Evolutionary conservation across 92 coral and sea anemone species (phyloP).

Genomic region (Porites lobata): DNA sequence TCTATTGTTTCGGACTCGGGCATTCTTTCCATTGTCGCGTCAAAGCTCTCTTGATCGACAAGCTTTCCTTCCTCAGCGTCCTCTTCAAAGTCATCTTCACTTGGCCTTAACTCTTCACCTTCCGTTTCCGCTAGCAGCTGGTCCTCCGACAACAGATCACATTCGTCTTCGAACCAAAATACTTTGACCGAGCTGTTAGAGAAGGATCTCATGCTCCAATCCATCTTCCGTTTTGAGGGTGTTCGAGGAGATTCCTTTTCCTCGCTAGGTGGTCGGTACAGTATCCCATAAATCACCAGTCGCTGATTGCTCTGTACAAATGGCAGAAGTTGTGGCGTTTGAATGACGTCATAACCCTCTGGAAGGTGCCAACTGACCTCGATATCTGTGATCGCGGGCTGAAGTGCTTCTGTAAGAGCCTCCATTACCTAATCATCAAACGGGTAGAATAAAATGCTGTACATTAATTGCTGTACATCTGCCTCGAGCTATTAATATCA

Average conservation of each 20-base stretch:
- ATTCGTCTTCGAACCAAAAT: conserved; percentile 98
- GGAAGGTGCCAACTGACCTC: conserved; percentile 99
- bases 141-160: conserved; percentile 89
- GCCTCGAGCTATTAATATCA: too few species aligned
- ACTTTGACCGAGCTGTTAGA: conserved; percentile 90
- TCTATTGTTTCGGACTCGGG: conserved; percentile 42
- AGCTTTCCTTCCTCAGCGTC: conserved; percentile 5
- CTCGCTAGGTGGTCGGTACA: conserved; percentile 82
- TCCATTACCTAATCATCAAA: conserved; percentile 71
- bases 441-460: not conserved
- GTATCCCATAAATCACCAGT: conserved; percentile 83
- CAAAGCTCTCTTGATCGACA: conserved; percentile 34
- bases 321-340: conserved; percentile 79
- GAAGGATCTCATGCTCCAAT: conserved; percentile 82
- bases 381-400: conserved; percentile 92
- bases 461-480: not conserved
- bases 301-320: conserved; percentile 78
- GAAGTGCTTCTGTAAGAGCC: conserved; percentile 81
- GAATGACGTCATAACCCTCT: conserved; percentile 86
- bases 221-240: conserved; percentile 74
- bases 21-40: conserved; percentile 27
- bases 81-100: conserved; percentile 55
- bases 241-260: conserved; percentile 83
- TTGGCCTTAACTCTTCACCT: conserved; percentile 58
- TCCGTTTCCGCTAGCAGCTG: conserved; percentile 66